These are phyloP conservation scores for Apodemus sylvaticus DNA, from an alignment of 2,113 vertebrate species.

Conservation along the genomic window DNA sequence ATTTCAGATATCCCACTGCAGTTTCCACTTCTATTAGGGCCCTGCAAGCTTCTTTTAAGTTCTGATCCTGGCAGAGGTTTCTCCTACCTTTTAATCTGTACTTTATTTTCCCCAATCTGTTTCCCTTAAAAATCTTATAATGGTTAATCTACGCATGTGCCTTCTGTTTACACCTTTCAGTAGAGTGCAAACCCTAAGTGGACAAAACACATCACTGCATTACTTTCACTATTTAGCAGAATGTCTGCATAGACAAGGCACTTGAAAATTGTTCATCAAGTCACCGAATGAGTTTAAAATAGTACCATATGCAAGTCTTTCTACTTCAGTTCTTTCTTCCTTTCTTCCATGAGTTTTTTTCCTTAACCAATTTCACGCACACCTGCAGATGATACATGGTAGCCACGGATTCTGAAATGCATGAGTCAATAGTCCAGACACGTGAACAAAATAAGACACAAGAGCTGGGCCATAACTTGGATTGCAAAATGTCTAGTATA, in stretches of 20 bases:
- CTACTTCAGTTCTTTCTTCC: neutral
- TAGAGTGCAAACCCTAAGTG: neutral
- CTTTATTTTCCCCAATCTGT: no score
- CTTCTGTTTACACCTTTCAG: neutral
- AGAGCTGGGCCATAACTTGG: neutral
- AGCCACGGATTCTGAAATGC: neutral
- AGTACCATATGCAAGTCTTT: neutral
- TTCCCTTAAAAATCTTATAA: neutral
- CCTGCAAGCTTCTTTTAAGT: neutral
- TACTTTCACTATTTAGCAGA: neutral
- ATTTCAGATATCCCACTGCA: neutral
- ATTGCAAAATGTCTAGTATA: neutral
- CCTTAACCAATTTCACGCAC: neutral
- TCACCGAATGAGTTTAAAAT: neutral
- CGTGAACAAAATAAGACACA: neutral
- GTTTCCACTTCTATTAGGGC: neutral
- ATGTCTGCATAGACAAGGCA: rapidly evolving
- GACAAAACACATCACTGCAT: neutral
- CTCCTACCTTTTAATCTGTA: neutral
- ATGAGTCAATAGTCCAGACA: neutral
- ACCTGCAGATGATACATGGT: neutral
- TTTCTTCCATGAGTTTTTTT: neutral
- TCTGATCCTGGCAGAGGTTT: neutral
- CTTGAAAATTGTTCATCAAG: neutral
- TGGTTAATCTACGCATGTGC: neutral